Conservation (phyloP, 2,113 vertebrate species). For the Melanocharis versteri region DNA sequence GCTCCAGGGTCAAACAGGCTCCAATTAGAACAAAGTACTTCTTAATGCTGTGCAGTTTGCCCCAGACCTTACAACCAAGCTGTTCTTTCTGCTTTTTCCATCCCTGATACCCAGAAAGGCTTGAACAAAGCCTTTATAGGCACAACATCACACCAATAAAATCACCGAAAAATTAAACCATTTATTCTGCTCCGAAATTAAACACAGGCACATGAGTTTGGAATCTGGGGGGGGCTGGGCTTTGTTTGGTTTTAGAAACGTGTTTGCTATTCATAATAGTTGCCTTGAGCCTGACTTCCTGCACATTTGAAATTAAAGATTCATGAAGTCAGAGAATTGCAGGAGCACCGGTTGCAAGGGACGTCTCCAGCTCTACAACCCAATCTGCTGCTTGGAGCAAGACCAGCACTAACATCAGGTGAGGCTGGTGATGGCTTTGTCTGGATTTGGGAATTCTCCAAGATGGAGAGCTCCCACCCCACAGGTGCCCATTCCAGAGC, state of each 20-base stretch:
- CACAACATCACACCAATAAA: not conserved
- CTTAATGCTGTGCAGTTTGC: slow-evolving; percentile 26
- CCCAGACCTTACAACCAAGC: slow-evolving; percentile 20
- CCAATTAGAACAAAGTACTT: slow-evolving; percentile 43
- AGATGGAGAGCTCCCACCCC: not conserved
- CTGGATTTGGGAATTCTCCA: not conserved
- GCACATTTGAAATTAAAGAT: not conserved
- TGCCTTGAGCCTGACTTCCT: not conserved
- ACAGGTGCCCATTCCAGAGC: not conserved
- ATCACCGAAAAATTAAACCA: not conserved
- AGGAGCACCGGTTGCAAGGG: not conserved
- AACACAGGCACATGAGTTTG: not conserved
- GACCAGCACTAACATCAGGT: not conserved
- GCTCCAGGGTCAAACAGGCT: slow-evolving; percentile 52
- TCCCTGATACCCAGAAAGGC: not conserved
- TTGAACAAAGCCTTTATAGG: not conserved
- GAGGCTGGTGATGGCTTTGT: not conserved
- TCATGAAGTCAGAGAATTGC: not conserved
- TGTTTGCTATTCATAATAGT: not conserved
- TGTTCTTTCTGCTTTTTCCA: not conserved
- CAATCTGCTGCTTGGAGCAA: not conserved
- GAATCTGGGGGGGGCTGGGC: not conserved
- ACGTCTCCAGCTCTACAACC: not conserved
- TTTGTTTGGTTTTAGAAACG: not conserved
- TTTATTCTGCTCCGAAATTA: not conserved